Evolutionary conservation across 53 echinoderm and acorn worm species (phyloP), one percentile per base, ranked within the genome.

Genomic region (Zoroaster sp.): DNA sequence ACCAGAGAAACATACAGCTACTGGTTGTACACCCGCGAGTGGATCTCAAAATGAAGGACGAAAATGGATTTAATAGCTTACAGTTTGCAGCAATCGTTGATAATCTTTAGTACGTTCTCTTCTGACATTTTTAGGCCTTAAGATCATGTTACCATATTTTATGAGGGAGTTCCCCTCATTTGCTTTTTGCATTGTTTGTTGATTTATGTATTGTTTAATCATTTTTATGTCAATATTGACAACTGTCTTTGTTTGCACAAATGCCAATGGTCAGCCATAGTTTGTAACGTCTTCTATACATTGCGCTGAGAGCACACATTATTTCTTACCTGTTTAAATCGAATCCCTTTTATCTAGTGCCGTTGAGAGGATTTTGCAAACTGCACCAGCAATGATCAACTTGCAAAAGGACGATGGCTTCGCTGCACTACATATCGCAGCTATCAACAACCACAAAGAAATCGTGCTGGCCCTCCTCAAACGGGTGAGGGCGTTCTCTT

Each of bases 361-460:
- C 36, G 47, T 66, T 30, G 34, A 35, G 35, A 33, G n/a, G 36
- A 89, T 69, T 68, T 40, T 78, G 51, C 20, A 47, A 37, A 67
- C 15, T 33, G 33, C 14, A 20, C 87, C 67, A 35, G 4, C 18
- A 17, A 35, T 77, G 25, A 45, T 74, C 43, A 70, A 69, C 44
- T 45, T 71, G 66, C 70, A 88, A 45, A 93, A 88, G 72, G 34
- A n/a, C 37, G 87, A 93, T 30, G 88, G 91, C 2, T 93, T 83
- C 74, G 91, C 94, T 17, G 75, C 94, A 10, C 76, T 94, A 2
- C 92, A 94, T 47, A 52, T 92, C 14, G 94, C 92, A 38, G 90
- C 90, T 17, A 44, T 92, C 4, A 92, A 87, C 40, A 77, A 80
- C 75, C 65, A 92, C 51, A 15, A 49, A 25, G 73, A 87, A 5